phyloP scores from a whole-genome alignment of 2,888 invertebrate species.

The Fragum sueziense region DNA sequence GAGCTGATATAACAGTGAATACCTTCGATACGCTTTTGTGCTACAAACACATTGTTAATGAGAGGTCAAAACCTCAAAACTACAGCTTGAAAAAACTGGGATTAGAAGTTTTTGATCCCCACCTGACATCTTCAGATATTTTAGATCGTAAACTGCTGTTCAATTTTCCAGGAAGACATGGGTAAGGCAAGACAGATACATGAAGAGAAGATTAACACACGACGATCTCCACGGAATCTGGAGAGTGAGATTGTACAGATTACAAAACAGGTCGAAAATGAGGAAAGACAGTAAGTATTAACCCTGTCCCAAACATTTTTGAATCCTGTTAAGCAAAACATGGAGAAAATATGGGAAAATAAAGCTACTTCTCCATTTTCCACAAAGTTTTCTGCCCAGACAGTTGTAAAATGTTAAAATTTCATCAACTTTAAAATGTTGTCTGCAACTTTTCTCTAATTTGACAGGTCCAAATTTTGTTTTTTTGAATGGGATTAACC shows the following conservation, averaged over 20 bases:
- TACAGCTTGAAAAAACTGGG: no score
- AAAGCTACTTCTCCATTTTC: neutral
- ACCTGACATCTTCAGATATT: no score
- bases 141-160: no score
- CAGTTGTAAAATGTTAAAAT: no score
- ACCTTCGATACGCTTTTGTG: no score
- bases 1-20: no score
- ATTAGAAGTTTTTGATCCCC: no score
- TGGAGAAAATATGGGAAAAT: neutral
- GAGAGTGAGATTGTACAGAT: slow-evolving; percentile 80
- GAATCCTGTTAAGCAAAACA: no score
- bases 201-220: slow-evolving; percentile 72
- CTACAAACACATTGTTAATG: no score
- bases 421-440: neutral
- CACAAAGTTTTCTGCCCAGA: slow-evolving; percentile 1
- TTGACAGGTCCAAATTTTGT: neutral
- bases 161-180: slow-evolving; percentile 69
- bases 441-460: neutral
- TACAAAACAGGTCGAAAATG: slow-evolving; percentile 70
- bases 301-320: slow-evolving; percentile 9
- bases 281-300: slow-evolving; percentile 75
- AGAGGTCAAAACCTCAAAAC: no score
- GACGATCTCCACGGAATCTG: slow-evolving; percentile 71
- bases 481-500: neutral
- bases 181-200: slow-evolving; percentile 75